Evolutionary conservation across 1,140 invertebrate genomes (phyloP).

Genomic region (Oreohelix idahoensis): DNA sequence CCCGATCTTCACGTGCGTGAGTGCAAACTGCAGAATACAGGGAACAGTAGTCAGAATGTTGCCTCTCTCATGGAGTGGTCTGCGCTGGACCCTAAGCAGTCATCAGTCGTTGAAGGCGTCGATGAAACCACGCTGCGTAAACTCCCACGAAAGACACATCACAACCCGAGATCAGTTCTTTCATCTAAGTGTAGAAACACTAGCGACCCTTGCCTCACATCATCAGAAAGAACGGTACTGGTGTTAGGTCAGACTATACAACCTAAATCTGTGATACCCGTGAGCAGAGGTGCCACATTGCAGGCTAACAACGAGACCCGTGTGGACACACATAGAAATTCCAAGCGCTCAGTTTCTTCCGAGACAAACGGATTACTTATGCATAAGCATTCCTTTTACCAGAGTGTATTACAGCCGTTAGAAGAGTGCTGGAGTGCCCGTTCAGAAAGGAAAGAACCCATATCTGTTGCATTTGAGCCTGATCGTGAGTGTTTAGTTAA

Average conservation of each 20-base stretch:
- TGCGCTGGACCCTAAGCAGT: background rate
- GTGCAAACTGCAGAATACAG: background rate
- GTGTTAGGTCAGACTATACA: background rate
- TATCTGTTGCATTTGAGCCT: background rate
- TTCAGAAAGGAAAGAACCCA: background rate
- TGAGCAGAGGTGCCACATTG: background rate
- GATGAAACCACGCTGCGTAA: background rate
- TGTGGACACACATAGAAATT: background rate
- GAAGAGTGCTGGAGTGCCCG: background rate
- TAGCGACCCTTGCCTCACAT: background rate
- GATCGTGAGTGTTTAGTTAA: background rate
- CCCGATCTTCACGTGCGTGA: background rate
- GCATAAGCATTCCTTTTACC: background rate
- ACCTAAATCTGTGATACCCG: background rate
- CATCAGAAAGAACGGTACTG: background rate
- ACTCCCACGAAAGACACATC: background rate
- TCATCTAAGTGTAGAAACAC: background rate
- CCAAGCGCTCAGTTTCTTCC: background rate
- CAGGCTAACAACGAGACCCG: background rate
- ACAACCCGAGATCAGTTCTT: background rate
- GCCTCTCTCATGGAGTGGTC: background rate
- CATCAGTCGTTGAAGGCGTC: background rate
- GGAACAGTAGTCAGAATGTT: background rate
- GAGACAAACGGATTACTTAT: background rate
- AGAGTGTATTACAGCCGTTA: background rate